Evolutionary conservation across 1,140 invertebrate species (phyloP), one percentile per base, ranked within the genome.

Genomic region (Pteromalus puparum): DNA sequence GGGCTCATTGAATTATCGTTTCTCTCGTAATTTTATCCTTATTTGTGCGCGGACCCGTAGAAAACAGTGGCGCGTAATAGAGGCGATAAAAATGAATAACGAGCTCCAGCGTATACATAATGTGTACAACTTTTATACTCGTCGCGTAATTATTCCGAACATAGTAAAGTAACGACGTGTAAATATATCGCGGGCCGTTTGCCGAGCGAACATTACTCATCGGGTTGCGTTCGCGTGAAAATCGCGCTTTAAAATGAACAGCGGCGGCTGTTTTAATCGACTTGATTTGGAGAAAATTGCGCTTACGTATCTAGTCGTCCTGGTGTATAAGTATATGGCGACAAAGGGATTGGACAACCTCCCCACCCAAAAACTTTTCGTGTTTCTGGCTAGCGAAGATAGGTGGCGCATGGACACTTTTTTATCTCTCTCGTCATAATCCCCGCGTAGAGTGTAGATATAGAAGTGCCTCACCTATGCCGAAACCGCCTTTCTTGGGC

Each of bases 1-100:
- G n/a, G 42, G 26, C 38, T 75, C 42, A 24, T 75, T 75, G 73
- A 75, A 75, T 75, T 75, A 75, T 75, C 15, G 38, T n/a, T 46
- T 21, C 1, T 15, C 1, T 26, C 73, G 38, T 75, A 75, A 46
- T 75, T 38, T 75, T 46, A 46, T 46, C 38, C 24, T 15, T 75
- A 75, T 75, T 75, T 75, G 30, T 38, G n/a, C 28, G 38, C n/a
- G n/a, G n/a, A n/a, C 38, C 53, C 53, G 15, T 46, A 75, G 38
- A 75, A 75, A 75, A 75, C 53, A n/a, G 18, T 9, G n/a, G 70
- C 30, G 18, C 26, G 34, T 46, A 46, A 74, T n/a, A 10, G n/a
- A 10, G 24, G 73, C 26, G 73, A 46, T 75, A 75, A 75, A 75
- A 75, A 75, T 75, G n/a, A 46, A 26, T 75, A 61, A 61, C 53